Base-by-base conservation (phyloP, 2,888 invertebrate genomes). In the Odontomyia ornata region DNA sequence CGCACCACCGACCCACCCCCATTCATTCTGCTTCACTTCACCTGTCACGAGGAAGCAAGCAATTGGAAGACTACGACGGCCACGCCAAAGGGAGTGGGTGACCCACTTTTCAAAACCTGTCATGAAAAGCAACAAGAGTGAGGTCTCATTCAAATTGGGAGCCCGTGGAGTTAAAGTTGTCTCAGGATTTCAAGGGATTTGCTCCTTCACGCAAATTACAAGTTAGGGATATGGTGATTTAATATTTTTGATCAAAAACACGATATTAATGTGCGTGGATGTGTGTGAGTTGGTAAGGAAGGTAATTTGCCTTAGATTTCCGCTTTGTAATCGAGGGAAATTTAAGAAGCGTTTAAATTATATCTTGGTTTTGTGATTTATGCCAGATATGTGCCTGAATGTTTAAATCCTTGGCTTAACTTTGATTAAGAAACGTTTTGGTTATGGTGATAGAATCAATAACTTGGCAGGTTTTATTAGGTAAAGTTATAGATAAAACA, bases 171-270 rank as follows among this genome's bases (percentile, higher is more conserved):
- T 78, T 76, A 57, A 72, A 76, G 77, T 76, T 78, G 78, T 75
- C 69, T 60, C 72, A 65, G 76, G 65, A 78, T 78, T 78, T 78
- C 69, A 75, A 18, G 64, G 76, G 72, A 71, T 76, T 78, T 78
- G 67, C 76, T 52, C 52, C 64, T 62, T 28, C 64, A 78, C 67
- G 72, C 72, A 78, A 76, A 76, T 76, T 78, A 62, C 28, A 62
- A 72, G 75, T 76, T 76, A 78, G 76, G 76, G 76, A 78, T 78
- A 75, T 75, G 72, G 78, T 76, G 78, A 78, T 76, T 78, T 78
- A 60, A 76, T 76, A 71, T 78, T 78, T 78, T 47, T 69, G 47
- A 69, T 64, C 64, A 11, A 21, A 46, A 47, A 47, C 43, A 25
- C 11, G 30, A 15, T 23, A 46, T 43, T 46, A 13, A 64, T 18